A percentile compares a stretch with the other conserved stretches of the same genome.
phyloP scores from a whole-genome alignment of 1,140 invertebrate species.

The Leptoteleia sp. region DNA sequence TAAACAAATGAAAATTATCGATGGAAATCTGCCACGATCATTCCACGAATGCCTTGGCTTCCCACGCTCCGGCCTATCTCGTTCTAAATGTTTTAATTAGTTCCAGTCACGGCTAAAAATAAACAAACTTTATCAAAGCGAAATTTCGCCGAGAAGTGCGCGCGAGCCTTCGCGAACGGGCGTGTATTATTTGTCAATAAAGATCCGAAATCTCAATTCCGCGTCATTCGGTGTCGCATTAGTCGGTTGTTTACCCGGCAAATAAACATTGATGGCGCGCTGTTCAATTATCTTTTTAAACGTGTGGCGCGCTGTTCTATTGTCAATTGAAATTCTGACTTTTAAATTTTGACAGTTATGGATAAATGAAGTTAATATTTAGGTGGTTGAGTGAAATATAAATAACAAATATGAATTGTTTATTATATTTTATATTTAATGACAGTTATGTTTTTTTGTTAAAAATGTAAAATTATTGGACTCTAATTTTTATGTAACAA shows the following conservation, averaged over 20 bases:
- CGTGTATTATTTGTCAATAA: slow-evolving; percentile 12
- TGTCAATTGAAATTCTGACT: too few species aligned
- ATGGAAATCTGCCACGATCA: slow-evolving; percentile 47
- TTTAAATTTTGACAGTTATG: too few species aligned
- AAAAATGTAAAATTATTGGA: too few species aligned
- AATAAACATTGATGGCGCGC: slow-evolving; percentile 14
- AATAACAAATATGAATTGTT: too few species aligned
- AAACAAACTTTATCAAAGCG: slow-evolving; percentile 57
- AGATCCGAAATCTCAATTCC: slow-evolving; percentile 9
- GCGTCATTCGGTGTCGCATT: neutral
- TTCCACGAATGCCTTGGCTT: slow-evolving; percentile 47
- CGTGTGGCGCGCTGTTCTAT: too few species aligned
- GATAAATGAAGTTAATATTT: too few species aligned
- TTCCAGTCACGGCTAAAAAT: slow-evolving; percentile 64
- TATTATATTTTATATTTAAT: too few species aligned
- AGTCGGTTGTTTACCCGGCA: slow-evolving; percentile 5
- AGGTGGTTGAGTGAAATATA: too few species aligned
- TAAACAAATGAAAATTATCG: slow-evolving; percentile 23
- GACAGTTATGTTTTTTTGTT: too few species aligned
- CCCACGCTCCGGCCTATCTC: slow-evolving; percentile 55
- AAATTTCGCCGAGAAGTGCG: slow-evolving; percentile 31
- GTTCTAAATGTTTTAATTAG: slow-evolving; percentile 66
- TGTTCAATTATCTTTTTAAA: neutral
- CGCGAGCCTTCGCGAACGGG: neutral
- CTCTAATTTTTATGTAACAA: too few species aligned